phyloP scores from a whole-genome alignment of 1,140 invertebrate genomes.

The Kradibia gibbosae region DNA sequence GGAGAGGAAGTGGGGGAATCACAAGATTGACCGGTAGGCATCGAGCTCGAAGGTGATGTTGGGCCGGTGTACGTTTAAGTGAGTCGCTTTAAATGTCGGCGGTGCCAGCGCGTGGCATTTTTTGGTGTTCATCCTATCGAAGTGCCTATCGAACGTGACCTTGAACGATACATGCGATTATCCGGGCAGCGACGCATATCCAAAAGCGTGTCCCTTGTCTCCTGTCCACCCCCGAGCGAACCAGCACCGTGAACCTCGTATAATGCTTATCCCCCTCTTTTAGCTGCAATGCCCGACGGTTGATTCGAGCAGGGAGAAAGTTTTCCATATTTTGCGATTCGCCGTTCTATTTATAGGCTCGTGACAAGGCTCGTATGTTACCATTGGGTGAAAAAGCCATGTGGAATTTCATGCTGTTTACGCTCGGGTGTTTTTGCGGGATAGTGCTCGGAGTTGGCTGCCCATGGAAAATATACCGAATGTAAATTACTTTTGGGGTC shows the following conservation, averaged over 20 bases:
- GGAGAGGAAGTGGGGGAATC: background rate
- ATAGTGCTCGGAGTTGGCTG: background rate
- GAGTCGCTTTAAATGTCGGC: constrained; percentile 8
- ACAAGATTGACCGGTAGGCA: background rate
- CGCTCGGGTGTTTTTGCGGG: background rate
- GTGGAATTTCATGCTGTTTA: background rate
- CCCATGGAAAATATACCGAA: background rate
- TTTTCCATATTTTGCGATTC: constrained; percentile 43
- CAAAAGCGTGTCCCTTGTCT: background rate
- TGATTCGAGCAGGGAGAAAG: too few species aligned
- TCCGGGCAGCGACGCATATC: background rate
- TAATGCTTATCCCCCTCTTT: too few species aligned
- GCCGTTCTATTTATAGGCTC: constrained; percentile 13
- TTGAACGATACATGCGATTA: constrained; percentile 40
- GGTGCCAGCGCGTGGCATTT: constrained; percentile 22
- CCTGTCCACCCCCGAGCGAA: background rate
- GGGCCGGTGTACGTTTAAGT: background rate
- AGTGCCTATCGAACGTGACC: constrained; percentile 41
- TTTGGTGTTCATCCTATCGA: background rate
- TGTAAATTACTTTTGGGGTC: background rate
- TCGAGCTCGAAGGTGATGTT: constrained; percentile 15
- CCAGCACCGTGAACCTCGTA: too few species aligned
- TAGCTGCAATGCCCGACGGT: too few species aligned
- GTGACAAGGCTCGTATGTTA: background rate
- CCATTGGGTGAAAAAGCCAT: background rate